Evolutionary conservation across 2,797 vertebrate genomes (phyloP), one percentile per base, ranked within the genome.

Genomic region (Aythya fuligula): DNA sequence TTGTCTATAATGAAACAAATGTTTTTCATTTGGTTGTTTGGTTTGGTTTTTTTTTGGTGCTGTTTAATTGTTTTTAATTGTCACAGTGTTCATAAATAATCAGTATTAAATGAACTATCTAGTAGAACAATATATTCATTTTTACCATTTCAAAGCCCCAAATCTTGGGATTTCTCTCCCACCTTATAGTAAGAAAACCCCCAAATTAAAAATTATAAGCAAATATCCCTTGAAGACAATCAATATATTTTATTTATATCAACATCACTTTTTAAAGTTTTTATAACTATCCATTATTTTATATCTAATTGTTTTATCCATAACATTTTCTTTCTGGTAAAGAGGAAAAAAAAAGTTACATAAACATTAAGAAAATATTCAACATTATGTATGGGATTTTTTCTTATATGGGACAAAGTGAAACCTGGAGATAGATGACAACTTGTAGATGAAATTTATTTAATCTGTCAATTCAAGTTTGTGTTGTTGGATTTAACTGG

Each of bases 281-380:
- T 25, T 41, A 20, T 47, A 85, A 27, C 2, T 22, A 65, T 38
- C 14, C 20, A 45, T 51, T 60, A 51, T 43, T 76, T 65, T 13
- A 8, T 21, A 28, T 62, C 56, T 3, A 2, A 2, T 1, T 0
- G 4, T 17, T 19, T 61, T 51, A 30, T 61, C 14, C 17, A 61
- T 67, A 70, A 54, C 3, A 13, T 77, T 54, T 69, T 47, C 1
- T 41, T 11, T 56, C 13, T 34, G 7, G 4, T 60, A 65, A 70
- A 65, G 4, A 61, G 4, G 36, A 80, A 87, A 14, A 53, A 78
- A 85, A 60, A 70, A 12, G 7, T 5, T 13, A 20, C 34, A 54
- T 25, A 82, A 77, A 16, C 1, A 53, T 71, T n/a, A 74, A 53
- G 38, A 93, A 80, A 53, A 10, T 2, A 25, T 22, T 83, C 19